A percentile compares a stretch with the other conserved stretches of the same genome.
Conservation (phyloP, 2,888 invertebrate genomes). For the Sturmia bella region DNA sequence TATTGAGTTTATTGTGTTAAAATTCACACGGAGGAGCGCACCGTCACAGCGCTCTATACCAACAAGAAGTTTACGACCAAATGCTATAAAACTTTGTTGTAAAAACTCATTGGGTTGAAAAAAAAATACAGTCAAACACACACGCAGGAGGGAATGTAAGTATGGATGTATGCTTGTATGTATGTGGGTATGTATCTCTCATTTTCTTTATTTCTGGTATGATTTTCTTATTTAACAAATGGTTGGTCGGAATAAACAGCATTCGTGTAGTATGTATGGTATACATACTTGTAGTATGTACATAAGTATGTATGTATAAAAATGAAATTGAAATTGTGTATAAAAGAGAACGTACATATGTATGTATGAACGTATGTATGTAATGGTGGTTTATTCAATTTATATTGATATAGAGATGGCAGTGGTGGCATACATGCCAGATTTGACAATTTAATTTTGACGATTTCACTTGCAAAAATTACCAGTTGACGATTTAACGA, state of each 20-base stretch:
- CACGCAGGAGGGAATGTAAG: too few species aligned
- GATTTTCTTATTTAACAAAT: slow-evolving; percentile 53
- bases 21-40: slow-evolving; percentile 76
- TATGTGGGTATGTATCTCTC: slow-evolving; percentile 31
- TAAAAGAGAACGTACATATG: not conserved
- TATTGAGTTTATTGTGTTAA: slow-evolving; percentile 65
- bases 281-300: not conserved
- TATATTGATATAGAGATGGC: not conserved
- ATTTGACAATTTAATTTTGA: too few species aligned
- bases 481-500: too few species aligned
- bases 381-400: slow-evolving; percentile 2
- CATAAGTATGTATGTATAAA: too few species aligned
- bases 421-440: slow-evolving; percentile 49
- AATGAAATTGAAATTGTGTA: slow-evolving; percentile 25
- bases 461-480: too few species aligned
- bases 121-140: slow-evolving; percentile 45
- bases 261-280: not conserved
- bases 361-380: slow-evolving; percentile 3
- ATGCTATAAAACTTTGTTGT: slow-evolving; percentile 82
- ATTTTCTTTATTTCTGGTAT: slow-evolving; percentile 42
- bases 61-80: slow-evolving; percentile 82
- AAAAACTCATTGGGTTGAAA: slow-evolving; percentile 78
- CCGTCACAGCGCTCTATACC: slow-evolving; percentile 77
- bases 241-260: slow-evolving; percentile 44
- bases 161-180: too few species aligned